Conservation (phyloP, 2,113 vertebrate species). For the Myotis brandtii region DNA sequence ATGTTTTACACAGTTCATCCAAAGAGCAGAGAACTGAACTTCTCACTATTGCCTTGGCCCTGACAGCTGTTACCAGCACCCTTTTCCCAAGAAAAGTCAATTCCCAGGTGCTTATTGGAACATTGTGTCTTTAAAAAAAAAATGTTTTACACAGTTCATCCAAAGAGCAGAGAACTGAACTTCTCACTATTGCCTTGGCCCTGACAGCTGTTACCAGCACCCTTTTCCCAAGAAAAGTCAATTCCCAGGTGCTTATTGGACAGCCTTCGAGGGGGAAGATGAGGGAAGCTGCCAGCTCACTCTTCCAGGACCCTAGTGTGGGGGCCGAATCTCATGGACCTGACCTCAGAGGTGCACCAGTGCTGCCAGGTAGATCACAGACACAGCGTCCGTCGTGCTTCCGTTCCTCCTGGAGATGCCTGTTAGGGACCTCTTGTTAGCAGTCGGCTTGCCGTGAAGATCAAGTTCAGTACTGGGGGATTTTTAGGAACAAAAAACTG, state of each 20-base stretch:
- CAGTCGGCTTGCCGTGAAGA: slow-evolving; percentile 74
- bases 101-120: slow-evolving; percentile 75
- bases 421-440: slow-evolving; percentile 48
- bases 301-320: slow-evolving; percentile 67
- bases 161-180: slow-evolving; percentile 85
- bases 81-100: slow-evolving; percentile 81
- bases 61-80: slow-evolving; percentile 86
- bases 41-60: slow-evolving; percentile 82
- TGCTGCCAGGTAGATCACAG: slow-evolving; percentile 49
- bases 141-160: slow-evolving; percentile 84
- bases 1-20: slow-evolving; percentile 84
- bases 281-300: slow-evolving; percentile 72
- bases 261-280: slow-evolving; percentile 74
- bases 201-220: slow-evolving; percentile 86
- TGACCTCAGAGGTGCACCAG: slow-evolving; percentile 63
- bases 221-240: slow-evolving; percentile 81
- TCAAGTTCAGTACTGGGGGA: slow-evolving; percentile 76
- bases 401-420: slow-evolving; percentile 46
- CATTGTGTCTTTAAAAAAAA: no score
- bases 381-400: neutral
- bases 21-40: slow-evolving; percentile 85
- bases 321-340: slow-evolving; percentile 62
- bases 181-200: slow-evolving; percentile 81
- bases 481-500: slow-evolving; percentile 79
- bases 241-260: slow-evolving; percentile 76